These are phyloP conservation scores for Leptopilina drosophilae DNA, from an alignment of 2,888 invertebrate species.

Conservation along the genomic window DNA sequence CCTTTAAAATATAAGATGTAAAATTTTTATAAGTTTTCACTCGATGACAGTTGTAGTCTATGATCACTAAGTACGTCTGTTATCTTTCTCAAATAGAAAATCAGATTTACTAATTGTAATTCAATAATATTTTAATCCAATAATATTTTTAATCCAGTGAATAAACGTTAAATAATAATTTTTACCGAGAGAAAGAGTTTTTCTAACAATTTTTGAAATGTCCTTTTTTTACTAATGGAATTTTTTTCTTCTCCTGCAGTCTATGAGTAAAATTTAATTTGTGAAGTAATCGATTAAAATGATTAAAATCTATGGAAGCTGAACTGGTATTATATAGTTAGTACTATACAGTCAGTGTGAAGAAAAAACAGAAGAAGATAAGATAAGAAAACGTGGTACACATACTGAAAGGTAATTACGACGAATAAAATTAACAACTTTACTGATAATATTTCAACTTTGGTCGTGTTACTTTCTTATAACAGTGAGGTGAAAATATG, in stretches of 20 bases:
- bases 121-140: too few relatives aligned
- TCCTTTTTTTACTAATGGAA: too few relatives aligned
- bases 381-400: conserved; percentile 7
- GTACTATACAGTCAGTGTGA: neutral
- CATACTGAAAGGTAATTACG: conserved; percentile 7
- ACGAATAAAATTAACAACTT: conserved; percentile 15
- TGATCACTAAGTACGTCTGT: too few relatives aligned
- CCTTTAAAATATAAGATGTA: too few relatives aligned
- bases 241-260: neutral
- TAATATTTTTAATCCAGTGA: too few relatives aligned
- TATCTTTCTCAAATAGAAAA: too few relatives aligned
- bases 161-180: too few relatives aligned
- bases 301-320: conserved; percentile 14
- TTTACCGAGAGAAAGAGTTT: too few relatives aligned
- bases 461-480: conserved; percentile 2
- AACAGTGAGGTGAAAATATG: neutral
- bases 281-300: conserved; percentile 11
- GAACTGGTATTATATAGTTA: neutral
- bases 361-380: neutral
- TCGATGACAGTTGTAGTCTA: too few relatives aligned
- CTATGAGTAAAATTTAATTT: conserved; percentile 9
- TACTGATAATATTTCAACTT: conserved; percentile 14
- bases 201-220: too few relatives aligned
- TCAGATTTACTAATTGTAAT: too few relatives aligned
- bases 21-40: too few relatives aligned